Evolutionary conservation across 2,888 invertebrate species (phyloP).

Genomic region (Caenorhabditis sinica): DNA sequence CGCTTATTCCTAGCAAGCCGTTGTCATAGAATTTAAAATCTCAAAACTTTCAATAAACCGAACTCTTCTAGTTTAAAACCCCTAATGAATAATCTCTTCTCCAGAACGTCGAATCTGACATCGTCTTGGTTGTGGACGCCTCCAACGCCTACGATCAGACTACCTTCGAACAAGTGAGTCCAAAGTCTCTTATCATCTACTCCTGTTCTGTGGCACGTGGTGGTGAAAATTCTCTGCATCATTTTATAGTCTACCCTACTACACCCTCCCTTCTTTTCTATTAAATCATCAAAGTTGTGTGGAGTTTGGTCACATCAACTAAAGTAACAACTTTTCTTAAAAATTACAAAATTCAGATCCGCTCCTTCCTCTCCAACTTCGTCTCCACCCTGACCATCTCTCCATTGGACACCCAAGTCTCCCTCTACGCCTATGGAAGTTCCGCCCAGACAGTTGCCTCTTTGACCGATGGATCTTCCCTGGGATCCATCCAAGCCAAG

Average conservation of each 20-base stretch:
- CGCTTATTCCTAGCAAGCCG: no score
- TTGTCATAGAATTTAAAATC: no score
- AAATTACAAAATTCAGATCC: slow-evolving; percentile 57
- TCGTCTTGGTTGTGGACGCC: slow-evolving; percentile 60
- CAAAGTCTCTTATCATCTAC: neutral
- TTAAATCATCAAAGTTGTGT: slow-evolving; percentile 16
- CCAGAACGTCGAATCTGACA: slow-evolving; percentile 66
- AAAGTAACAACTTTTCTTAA: no score
- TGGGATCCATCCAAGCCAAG: slow-evolving; percentile 43
- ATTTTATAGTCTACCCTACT: slow-evolving; percentile 39
- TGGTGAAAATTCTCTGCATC: neutral
- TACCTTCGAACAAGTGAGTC: slow-evolving; percentile 50
- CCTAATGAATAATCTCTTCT: neutral
- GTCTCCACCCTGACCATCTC: slow-evolving; percentile 64
- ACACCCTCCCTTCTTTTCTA: neutral
- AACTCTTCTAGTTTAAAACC: neutral
- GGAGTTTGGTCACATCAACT: neutral
- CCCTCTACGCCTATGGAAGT: slow-evolving; percentile 69
- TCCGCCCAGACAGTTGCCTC: slow-evolving; percentile 55
- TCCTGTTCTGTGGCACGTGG: slow-evolving; percentile 3
- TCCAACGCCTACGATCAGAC: slow-evolving; percentile 56
- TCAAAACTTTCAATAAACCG: neutral
- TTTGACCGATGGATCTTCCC: slow-evolving; percentile 54
- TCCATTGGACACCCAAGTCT: slow-evolving; percentile 67
- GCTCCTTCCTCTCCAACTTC: slow-evolving; percentile 59